These are phyloP conservation scores for Miniopterus natalensis DNA, from an alignment of 2,113 vertebrate species.

Conservation along the genomic window DNA sequence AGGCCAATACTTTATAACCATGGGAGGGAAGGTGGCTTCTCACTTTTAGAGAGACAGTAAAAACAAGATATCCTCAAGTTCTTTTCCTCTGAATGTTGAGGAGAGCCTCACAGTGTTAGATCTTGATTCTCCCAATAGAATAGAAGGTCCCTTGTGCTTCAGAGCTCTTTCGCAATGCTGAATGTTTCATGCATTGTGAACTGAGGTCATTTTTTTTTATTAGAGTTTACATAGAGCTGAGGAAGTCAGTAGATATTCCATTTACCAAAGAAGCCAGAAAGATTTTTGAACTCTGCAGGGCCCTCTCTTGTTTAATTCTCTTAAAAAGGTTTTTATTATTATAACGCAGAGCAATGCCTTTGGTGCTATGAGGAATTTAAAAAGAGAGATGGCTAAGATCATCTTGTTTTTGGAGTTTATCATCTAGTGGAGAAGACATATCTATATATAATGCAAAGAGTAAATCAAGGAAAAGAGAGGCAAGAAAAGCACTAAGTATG, in stretches of 20 bases:
- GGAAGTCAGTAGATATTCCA: background rate
- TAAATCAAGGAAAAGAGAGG: constrained; percentile 3
- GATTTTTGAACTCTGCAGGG: constrained; percentile 38
- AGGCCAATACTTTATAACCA: background rate
- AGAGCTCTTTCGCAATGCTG: background rate
- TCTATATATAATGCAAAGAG: constrained; percentile 4
- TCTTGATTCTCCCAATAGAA: background rate
- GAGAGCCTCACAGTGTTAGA: background rate
- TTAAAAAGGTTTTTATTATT: constrained; percentile 31
- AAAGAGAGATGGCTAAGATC: constrained; percentile 34
- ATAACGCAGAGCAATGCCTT: constrained; percentile 7
- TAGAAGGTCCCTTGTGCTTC: background rate
- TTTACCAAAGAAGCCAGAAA: constrained; percentile 16
- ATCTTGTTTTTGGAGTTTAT: constrained; percentile 47
- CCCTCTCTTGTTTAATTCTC: constrained; percentile 11
- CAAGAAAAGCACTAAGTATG: background rate
- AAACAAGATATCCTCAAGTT: constrained; percentile 12
- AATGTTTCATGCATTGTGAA: background rate
- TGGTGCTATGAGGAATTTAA: background rate
- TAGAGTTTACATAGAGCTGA: background rate
- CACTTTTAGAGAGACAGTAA: background rate
- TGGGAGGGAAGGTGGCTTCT: background rate
- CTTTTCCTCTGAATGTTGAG: background rate
- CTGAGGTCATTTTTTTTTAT: constrained; percentile 40
- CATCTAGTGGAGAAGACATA: constrained; percentile 1